Evolutionary conservation across 2,113 vertebrate genomes (phyloP), one percentile per base, ranked within the genome.

Genomic region (Triplophysa dalaica): DNA sequence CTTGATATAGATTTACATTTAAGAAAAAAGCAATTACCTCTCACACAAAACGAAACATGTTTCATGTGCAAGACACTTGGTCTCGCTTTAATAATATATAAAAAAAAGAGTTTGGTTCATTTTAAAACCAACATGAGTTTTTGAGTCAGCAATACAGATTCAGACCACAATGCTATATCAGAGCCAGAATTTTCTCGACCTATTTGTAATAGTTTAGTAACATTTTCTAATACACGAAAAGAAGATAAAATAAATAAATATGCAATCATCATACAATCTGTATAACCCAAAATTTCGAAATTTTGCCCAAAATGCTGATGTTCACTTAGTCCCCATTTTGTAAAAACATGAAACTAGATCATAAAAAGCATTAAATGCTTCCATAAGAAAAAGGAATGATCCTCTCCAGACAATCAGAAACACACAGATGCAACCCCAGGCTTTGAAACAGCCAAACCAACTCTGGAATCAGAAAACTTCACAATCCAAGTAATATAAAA

Each of bases 21-120:
- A 29, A 29, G 21, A 54, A 13, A 70, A 56, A 70, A 1, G 10
- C 19, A 60, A 65, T n/a, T 2, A 79, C 69, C 52, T 50, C 26
- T 75, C 56, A 67, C 64, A 21, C 33, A 50, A 79, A 38, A 21
- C 45, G 10, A 64, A 69, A 41, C 4, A 13, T 29, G 65, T 74
- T 75, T 78, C 24, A 83, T 45, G 64, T 14, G 45, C 70, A 64
- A 63, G 54, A 48, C 56, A 61, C 61, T 21, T 52, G 64, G 66
- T 56, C n/a, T 41, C 50, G 21, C 33, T 38, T 38, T 38, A 38
- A 38, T 5, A 38, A 38, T 38, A 38, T 38, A 38, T 38, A 4
- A 7, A 38, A 38, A 7, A 38, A 38, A 6, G 33, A 38, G 14
- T 50, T 50, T 4, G 48, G 13, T 38, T 38, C 48, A 50, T 14